Conservation (phyloP, 2,797 vertebrate species). For the Dromococcyx pavoninus region DNA sequence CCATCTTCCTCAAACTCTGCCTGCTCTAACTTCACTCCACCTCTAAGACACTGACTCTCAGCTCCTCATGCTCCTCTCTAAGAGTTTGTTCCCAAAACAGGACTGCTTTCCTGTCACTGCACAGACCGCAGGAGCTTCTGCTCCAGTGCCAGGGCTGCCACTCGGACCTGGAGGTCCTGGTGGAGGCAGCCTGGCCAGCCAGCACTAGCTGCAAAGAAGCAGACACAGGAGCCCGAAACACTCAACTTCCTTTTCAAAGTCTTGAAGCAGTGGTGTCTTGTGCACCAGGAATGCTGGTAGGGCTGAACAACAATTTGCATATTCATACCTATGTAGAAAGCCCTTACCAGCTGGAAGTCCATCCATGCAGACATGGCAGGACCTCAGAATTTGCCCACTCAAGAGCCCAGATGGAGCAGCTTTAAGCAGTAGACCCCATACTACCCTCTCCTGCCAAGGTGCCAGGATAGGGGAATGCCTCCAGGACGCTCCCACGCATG, state of each 20-base stretch:
- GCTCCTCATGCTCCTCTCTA: not conserved
- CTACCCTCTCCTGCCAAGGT: constrained; percentile 33
- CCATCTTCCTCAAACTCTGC: not conserved
- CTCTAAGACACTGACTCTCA: not conserved
- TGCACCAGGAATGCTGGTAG: not conserved
- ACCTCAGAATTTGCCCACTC: not conserved
- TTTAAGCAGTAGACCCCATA: not conserved
- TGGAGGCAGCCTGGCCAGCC: not conserved
- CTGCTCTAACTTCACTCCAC: not conserved
- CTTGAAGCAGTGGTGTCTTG: not conserved
- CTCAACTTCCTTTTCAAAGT: not conserved
- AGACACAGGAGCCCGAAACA: not conserved
- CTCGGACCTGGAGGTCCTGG: not conserved
- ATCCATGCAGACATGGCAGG: not conserved
- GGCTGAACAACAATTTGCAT: not conserved
- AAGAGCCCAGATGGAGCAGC: not conserved
- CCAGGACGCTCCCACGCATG: constrained; percentile 15
- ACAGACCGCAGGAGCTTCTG: not conserved
- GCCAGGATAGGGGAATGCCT: not conserved
- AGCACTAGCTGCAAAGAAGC: not conserved
- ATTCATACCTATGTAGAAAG: not conserved
- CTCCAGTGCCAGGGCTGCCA: not conserved
- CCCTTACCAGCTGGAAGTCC: not conserved
- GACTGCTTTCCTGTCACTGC: not conserved
- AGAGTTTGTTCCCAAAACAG: not conserved